phyloP scores from a whole-genome alignment of 2,888 invertebrate genomes.

The Aricia artaxerxes region DNA sequence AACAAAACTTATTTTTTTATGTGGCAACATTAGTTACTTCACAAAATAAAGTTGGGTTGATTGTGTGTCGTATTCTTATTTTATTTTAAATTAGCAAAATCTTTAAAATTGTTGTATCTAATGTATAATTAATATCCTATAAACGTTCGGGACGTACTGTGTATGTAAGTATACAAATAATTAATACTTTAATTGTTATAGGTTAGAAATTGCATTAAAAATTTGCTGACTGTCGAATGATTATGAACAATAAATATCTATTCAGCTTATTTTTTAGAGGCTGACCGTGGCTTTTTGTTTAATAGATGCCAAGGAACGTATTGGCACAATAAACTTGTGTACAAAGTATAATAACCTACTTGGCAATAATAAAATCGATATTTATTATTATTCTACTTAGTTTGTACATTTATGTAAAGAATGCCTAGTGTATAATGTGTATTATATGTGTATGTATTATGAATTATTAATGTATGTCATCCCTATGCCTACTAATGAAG shows the following conservation, averaged over 20 bases:
- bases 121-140: not conserved
- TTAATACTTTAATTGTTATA: constrained; percentile 48
- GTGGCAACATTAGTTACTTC: constrained; percentile 14
- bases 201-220: constrained; percentile 72
- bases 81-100: not conserved
- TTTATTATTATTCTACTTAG: constrained; percentile 28
- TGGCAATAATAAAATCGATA: constrained; percentile 45
- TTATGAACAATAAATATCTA: constrained; percentile 55
- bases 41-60: constrained; percentile 21
- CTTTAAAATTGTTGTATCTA: not conserved
- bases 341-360: constrained; percentile 40
- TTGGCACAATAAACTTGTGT: constrained; percentile 39
- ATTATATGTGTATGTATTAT: constrained; percentile 14
- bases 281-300: constrained; percentile 71
- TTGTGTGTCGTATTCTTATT: not conserved
- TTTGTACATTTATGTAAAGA: constrained; percentile 32
- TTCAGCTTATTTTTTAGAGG: constrained; percentile 70
- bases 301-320: constrained; percentile 47
- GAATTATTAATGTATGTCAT: constrained; percentile 21
- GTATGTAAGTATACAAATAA: constrained; percentile 60
- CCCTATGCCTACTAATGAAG: constrained; percentile 8
- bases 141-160: constrained; percentile 39
- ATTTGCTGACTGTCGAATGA: constrained; percentile 69
- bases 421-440: constrained; percentile 30
- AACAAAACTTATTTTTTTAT: not conserved